Percentiles rank a stretch among this genome's conserved stretches.
phyloP scores from a whole-genome alignment of 2,113 vertebrate species.

The Physeter macrocephalus region DNA sequence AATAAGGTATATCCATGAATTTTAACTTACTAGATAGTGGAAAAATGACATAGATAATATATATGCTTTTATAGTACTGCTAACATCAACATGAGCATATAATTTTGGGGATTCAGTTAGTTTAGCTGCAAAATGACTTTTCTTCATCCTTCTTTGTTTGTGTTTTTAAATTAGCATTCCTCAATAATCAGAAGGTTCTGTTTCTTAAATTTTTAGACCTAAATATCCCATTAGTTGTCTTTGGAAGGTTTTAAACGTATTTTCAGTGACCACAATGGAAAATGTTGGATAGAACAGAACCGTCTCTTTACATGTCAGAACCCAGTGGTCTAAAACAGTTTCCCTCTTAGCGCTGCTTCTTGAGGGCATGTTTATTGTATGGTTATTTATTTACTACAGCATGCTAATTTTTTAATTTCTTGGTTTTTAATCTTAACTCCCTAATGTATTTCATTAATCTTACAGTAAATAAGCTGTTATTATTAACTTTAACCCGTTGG shows the following conservation, averaged over 20 bases:
- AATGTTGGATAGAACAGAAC: neutral
- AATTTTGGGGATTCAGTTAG: neutral
- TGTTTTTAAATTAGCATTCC: neutral
- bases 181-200: neutral
- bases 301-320: neutral
- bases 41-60: neutral
- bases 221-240: neutral
- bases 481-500: neutral
- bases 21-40: neutral
- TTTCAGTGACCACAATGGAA: neutral
- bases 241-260: neutral
- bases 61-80: neutral
- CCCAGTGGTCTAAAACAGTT: neutral
- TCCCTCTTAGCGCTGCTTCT: neutral
- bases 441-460: neutral
- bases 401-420: neutral
- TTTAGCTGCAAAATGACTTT: constrained; percentile 16
- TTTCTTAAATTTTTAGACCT: constrained; percentile 20
- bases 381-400: neutral
- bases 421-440: neutral
- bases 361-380: neutral
- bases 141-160: neutral
- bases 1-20: neutral
- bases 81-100: neutral
- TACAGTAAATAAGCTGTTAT: neutral